Evolutionary conservation across 2,888 invertebrate genomes (phyloP).

Genomic region (Pyrocoelia pectoralis): DNA sequence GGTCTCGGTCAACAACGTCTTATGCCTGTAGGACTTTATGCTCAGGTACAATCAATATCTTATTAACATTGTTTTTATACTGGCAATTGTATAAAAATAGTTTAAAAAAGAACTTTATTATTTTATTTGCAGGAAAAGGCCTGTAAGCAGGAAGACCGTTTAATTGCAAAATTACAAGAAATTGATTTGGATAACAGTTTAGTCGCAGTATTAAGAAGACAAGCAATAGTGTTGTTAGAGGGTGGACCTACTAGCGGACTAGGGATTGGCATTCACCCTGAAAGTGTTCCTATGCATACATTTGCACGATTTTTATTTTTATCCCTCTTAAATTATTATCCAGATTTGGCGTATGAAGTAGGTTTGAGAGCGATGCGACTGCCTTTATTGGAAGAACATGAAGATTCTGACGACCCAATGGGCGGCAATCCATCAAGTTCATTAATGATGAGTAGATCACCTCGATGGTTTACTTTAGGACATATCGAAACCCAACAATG

Average conservation of each 20-base stretch:
- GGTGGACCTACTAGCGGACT: conserved; percentile 82
- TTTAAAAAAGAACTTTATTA: conserved; percentile 24
- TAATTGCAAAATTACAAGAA: conserved; percentile 78
- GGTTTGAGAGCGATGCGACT: conserved; percentile 81
- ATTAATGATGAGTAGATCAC: conserved; percentile 68
- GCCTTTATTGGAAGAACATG: conserved; percentile 77
- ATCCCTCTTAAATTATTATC: conserved; percentile 76
- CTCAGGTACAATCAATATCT: conserved; percentile 65
- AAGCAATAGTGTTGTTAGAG: conserved; percentile 74
- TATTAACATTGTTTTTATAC: background rate
- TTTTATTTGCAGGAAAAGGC: conserved; percentile 65
- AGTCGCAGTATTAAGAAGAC: conserved; percentile 72
- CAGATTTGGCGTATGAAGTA: conserved; percentile 81
- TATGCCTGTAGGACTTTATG: conserved; percentile 80
- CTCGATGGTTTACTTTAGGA: conserved; percentile 81
- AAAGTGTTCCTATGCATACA: conserved; percentile 85
- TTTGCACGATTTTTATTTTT: conserved; percentile 83
- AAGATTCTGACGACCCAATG: conserved; percentile 69
- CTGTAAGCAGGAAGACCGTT: conserved; percentile 78
- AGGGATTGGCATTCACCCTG: conserved; percentile 77
- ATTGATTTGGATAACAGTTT: conserved; percentile 78
- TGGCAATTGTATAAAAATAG: background rate
- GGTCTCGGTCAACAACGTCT: conserved; percentile 82
- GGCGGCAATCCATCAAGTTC: conserved; percentile 61
- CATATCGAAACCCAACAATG: conserved; percentile 85